Evolutionary conservation across 2,113 vertebrate species (phyloP), one percentile per base, ranked within the genome.

Genomic region (Phrynocephalus versicolor): DNA sequence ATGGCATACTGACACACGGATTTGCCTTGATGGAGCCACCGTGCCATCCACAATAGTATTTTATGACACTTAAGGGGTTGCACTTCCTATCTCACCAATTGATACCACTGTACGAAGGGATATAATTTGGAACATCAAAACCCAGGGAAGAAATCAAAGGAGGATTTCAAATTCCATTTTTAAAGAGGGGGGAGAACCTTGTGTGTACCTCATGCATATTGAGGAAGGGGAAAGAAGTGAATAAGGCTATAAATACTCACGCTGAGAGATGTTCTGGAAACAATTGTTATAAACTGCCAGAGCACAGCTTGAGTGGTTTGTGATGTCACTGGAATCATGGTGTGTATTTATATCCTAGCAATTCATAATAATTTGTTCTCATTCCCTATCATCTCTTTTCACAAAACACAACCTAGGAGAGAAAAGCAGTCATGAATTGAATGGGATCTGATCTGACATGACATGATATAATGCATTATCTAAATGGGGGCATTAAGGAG

Each of bases 221-320:
- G 88, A 88, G 87, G 84, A 77, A 79, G 71, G 79, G 25, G 90
- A 85, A 87, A 65, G 69, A 7, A 84, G 60, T 79, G 88, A 39
- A 84, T 82, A 12, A 60, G 67, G 83, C 85, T 92, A 88, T 94
- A 94, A 92, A 93, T 92, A 92, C 79, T 67, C 70, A 81, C 58
- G 23, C 27, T 60, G 67, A 79, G 75, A 81, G 55, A 86, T 16
- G 18, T 70, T 12, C 57, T 82, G 60, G 82, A 86, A 86, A 88
- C 45, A 90, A 65, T 72, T 51, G 39, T 87, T 82, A 81, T 78
- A 90, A 85, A 90, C n/a, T 60, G 71, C 55, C 77, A 76, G 71
- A 70, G 58, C 6, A 8, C 39, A 75, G 74, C 79, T 7, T 57
- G 76, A 81, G 70, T 85, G 65, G 41, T 23, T 82, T 85, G 37